Percentiles rank a stretch among this genome's conserved stretches.
These are phyloP conservation scores for Limnothrissa miodon DNA, from an alignment of 2,113 vertebrate genomes.

Conservation along the genomic window DNA sequence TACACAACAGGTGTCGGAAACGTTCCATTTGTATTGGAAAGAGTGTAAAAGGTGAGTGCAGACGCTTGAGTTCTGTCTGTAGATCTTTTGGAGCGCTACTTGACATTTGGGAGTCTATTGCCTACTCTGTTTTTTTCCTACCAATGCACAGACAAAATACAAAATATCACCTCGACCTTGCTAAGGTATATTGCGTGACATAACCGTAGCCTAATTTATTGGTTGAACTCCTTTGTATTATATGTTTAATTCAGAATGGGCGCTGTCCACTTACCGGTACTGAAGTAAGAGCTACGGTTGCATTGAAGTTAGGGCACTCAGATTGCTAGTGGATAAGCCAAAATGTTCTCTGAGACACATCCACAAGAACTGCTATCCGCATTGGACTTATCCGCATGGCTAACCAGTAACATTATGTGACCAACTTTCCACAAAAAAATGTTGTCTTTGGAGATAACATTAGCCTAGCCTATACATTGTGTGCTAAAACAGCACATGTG, in stretches of 20 bases:
- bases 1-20: neutral
- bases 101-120: neutral
- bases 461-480: neutral
- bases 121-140: neutral
- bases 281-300: neutral
- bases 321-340: neutral
- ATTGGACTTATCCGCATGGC: too few species aligned
- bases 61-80: neutral
- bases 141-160: neutral
- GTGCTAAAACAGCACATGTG: neutral
- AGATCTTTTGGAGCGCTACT: neutral
- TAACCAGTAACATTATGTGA: neutral
- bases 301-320: neutral
- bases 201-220: neutral
- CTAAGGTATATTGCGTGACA: neutral
- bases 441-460: neutral
- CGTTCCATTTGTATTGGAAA: neutral
- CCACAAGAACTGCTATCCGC: neutral
- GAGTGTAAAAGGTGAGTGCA: neutral
- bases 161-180: neutral
- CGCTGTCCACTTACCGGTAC: neutral
- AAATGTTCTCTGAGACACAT: neutral
- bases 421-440: neutral
- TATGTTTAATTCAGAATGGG: neutral
- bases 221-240: neutral